Base-by-base conservation (phyloP, 2,113 vertebrate species). In the Vireo altiloquus region DNA sequence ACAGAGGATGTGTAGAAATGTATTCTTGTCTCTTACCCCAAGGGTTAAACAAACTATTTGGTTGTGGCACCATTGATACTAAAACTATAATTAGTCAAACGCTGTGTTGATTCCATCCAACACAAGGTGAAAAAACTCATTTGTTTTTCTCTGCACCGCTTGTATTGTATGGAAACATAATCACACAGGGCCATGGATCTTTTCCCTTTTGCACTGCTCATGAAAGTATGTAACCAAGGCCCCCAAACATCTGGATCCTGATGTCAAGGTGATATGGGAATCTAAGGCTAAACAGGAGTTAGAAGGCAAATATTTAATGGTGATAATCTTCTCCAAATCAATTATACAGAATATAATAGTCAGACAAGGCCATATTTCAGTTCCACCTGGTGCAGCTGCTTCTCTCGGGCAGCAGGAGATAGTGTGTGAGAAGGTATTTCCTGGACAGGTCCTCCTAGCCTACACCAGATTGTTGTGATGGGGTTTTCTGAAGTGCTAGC, bases 1-100 rank as follows among this genome's bases (percentile, higher is more conserved):
- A n/a, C 0, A 0, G 63, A 56, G 16, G n/a, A 37, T 0, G 0
- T 57, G 13, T 15, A 47, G 33, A 70, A 75, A 47, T 4, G 5
- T 24, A 7, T 52, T 6, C 40, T 63, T 52, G 39, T 14, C 25
- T 40, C 14, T 65, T 46, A 37, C 31, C 37, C 25, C 13, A 52
- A n/a, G 33, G 8, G 4, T n/a, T 66, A 81, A 74, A 61, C 17
- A 30, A 5, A 1, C 44, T 13, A 54, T 49, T 82, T 56, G 19
- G 22, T 42, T 94, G 54, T 35, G 42, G 42, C 1, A 1, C 33
- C 53, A 7, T 40, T 76, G 53, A 25, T 61, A 28, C 20, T 31
- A 56, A 78, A 23, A 4, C 24, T 30, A 1, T 19, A 27, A 44
- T 72, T 80, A 72, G 30, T 59, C 47, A 66, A 37, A 15, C 0